A percentile compares a stretch with the other conserved stretches of the same genome.
phyloP scores from a whole-genome alignment of 2,113 vertebrate genomes.

The Sialia sialis region DNA sequence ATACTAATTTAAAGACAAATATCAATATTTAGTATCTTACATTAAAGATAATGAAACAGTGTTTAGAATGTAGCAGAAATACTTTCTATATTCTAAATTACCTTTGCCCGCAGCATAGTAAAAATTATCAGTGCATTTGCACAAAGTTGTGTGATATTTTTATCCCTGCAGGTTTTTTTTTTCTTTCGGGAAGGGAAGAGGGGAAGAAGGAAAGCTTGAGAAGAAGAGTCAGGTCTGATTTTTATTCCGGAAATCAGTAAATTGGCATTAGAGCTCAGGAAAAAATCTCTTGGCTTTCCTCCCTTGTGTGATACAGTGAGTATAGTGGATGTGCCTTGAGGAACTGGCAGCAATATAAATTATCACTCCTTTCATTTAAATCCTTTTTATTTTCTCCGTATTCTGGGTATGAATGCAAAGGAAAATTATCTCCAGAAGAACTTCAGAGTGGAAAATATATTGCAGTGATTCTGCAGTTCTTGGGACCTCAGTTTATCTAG shows the following conservation, averaged over 20 bases:
- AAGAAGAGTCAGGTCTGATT: neutral
- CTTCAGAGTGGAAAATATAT: neutral
- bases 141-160: neutral
- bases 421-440: neutral
- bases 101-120: neutral
- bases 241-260: neutral
- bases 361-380: neutral
- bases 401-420: neutral
- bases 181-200: neutral
- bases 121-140: neutral
- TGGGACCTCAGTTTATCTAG: neutral
- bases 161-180: constrained; percentile 1
- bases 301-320: neutral
- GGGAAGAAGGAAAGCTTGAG: neutral
- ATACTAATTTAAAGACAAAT: neutral
- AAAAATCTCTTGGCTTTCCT: neutral
- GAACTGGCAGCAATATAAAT: neutral
- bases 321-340: neutral
- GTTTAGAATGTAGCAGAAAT: neutral
- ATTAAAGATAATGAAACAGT: neutral
- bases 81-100: neutral
- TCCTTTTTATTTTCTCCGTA: neutral
- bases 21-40: neutral
- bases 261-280: neutral
- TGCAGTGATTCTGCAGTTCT: neutral